phyloP scores from a whole-genome alignment of 2,888 invertebrate species.

The Pediacus dermestoides region DNA sequence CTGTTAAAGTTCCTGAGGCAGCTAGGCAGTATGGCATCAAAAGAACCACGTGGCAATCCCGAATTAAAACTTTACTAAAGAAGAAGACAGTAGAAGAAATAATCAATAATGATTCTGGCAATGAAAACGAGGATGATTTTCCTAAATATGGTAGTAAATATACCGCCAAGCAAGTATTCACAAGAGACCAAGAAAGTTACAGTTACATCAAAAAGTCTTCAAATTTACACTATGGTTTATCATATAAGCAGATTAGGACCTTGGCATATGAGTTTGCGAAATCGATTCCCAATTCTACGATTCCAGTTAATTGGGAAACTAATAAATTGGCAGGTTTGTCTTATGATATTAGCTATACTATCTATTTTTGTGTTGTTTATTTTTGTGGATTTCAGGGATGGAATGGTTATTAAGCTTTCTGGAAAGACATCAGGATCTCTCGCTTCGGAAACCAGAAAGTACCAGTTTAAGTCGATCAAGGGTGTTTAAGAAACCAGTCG shows the following conservation, averaged over 20 bases:
- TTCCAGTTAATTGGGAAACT: slow-evolving; percentile 19
- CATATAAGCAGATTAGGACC: slow-evolving; percentile 13
- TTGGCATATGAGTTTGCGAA: slow-evolving; percentile 18
- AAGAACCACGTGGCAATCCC: slow-evolving; percentile 8
- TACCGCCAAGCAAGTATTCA: slow-evolving; percentile 12
- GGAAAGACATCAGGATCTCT: slow-evolving; percentile 11
- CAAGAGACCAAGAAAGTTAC: slow-evolving; percentile 9
- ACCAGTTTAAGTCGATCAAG: slow-evolving; percentile 26
- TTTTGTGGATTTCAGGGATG: slow-evolving; percentile 11
- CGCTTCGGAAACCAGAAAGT: slow-evolving; percentile 30
- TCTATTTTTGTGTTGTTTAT: too few relatives aligned
- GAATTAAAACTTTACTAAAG: slow-evolving; percentile 11
- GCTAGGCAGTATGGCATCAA: slow-evolving; percentile 9
- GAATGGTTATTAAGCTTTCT: slow-evolving; percentile 18
- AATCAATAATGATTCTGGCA: slow-evolving; percentile 9
- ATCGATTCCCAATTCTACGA: slow-evolving; percentile 12
- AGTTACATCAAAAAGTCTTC: slow-evolving; percentile 16
- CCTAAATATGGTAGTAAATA: slow-evolving; percentile 6
- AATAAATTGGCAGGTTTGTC: slow-evolving; percentile 13
- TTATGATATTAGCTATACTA: slow-evolving; percentile 12
- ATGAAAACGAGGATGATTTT: background rate
- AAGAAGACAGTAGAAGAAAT: slow-evolving; percentile 10
- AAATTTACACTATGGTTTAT: slow-evolving; percentile 16
- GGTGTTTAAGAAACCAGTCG: slow-evolving; percentile 15
- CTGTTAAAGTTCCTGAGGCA: too few relatives aligned